These are phyloP conservation scores for Conistra vaccinii DNA, from an alignment of 2,888 invertebrate species.

Conservation along the genomic window DNA sequence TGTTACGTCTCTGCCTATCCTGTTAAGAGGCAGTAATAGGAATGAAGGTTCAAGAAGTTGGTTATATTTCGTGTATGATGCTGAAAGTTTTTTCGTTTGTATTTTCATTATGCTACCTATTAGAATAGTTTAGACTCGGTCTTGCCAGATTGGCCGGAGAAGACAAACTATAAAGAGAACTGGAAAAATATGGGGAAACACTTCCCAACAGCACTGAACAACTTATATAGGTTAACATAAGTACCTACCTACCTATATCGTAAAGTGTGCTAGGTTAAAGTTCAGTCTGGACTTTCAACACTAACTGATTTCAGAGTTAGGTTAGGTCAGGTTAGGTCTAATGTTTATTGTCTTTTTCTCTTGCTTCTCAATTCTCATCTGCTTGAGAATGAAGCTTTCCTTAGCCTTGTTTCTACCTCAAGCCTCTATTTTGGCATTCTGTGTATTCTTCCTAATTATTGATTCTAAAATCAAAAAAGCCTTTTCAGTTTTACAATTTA, in stretches of 20 bases:
- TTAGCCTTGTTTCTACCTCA: background rate
- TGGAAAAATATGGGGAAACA: background rate
- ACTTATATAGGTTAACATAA: background rate
- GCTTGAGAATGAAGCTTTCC: background rate
- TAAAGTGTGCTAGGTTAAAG: background rate
- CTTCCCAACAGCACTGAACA: background rate
- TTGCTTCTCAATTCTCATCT: background rate
- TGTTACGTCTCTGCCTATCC: slow-evolving; percentile 53
- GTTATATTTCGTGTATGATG: background rate
- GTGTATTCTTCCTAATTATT: background rate
- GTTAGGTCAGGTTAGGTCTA: background rate
- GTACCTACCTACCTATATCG: background rate
- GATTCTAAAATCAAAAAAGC: background rate
- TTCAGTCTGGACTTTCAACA: background rate
- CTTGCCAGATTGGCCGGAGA: background rate
- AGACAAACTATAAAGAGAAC: background rate
- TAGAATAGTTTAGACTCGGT: background rate
- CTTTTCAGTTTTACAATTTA: background rate
- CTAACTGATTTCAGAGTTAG: background rate
- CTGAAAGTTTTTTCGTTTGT: background rate
- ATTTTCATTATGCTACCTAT: background rate
- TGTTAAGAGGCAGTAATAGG: slow-evolving; percentile 25
- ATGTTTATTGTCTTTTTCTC: background rate
- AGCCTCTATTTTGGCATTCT: background rate
- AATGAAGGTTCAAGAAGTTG: background rate